A percentile compares a stretch with the other conserved stretches of the same genome.
Evolutionary conservation across 2,888 invertebrate species (phyloP).

Genomic region (Cephus pygmeus): DNA sequence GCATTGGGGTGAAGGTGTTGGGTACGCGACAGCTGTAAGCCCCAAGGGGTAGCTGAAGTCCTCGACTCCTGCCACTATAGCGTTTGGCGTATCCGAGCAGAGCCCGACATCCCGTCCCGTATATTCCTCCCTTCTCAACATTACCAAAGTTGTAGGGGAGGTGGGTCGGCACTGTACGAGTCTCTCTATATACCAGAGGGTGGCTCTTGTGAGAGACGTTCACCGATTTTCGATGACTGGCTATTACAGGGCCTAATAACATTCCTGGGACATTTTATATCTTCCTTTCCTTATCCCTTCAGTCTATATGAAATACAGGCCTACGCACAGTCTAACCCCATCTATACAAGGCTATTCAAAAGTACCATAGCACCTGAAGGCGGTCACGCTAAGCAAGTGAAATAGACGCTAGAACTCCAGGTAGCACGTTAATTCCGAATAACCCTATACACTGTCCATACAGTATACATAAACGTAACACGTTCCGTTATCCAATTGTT

Average conservation of each 20-base stretch:
- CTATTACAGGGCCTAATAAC: background rate
- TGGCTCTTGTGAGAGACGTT: background rate
- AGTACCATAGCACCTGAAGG: background rate
- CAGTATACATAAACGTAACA: background rate
- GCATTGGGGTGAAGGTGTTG: conserved; percentile 53
- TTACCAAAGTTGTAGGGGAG: background rate
- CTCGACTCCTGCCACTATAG: conserved; percentile 55
- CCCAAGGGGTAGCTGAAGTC: conserved; percentile 55
- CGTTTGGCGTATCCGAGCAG: conserved; percentile 31
- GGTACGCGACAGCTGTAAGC: conserved; percentile 64
- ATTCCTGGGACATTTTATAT: background rate
- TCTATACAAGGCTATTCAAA: background rate
- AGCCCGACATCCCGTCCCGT: conserved; percentile 36
- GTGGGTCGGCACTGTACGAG: conserved; percentile 52
- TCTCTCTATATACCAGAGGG: conserved; percentile 36
- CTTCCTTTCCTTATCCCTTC: background rate
- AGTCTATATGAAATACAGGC: background rate
- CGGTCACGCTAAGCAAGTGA: background rate
- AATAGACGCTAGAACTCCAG: background rate
- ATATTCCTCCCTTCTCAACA: conserved; percentile 18
- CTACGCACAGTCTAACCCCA: background rate
- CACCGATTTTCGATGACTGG: background rate
- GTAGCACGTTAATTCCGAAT: background rate
- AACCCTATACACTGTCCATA: background rate
- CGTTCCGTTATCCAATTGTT: conserved; percentile 1